Base-by-base conservation (phyloP, 2,888 invertebrate genomes). In the Calameuta filiformis region DNA sequence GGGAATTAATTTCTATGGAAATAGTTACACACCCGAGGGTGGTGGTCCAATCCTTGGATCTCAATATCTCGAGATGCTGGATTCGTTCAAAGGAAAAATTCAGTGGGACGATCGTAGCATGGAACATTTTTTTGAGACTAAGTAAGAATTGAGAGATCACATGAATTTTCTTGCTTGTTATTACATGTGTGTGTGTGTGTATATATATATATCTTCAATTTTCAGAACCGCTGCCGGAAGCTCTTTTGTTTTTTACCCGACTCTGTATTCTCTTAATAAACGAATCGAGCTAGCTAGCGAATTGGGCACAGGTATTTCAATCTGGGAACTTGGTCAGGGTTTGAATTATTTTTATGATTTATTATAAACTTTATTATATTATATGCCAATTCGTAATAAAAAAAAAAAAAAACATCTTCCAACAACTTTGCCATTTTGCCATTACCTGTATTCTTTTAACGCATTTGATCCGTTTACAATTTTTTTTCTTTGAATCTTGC, bases 271-370 rank as follows among this genome's bases (percentile, higher is more conserved):
- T 0, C 95, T 98, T 83, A 94, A 96, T 81, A 93, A 94, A 89
- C 93, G 98, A 83, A 92, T 98, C 30, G 94, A 97, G 79, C 92
- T 98, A 75, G 97, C 97, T 0, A 92, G 93, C 79, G 94, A 96
- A 89, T 93, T 97, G 76, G 96, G 96, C 12, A 96, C 96, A 3
- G 98, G 98, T 0, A 93, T 98, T 73, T 96, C 98, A 0, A 95
- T 99, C 86, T 98, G 98, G 98, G 98, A 99, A 90, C 92, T 98
- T n/a, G 98, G 98, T 0, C 98, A 99, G 92, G 98, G 98, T 34
- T 92, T 98, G 31, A 96, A 98, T 92, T 98, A 97, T 91, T 98
- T 98, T 92, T 98, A 98, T 91, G 98, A 98, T 93, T 93, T 97
- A 81, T 93, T 97, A 83, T 97, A 93, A 94, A 80, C 35, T 78